Percentiles rank a stretch among this genome's conserved stretches.
These are phyloP conservation scores for Pemphigus obesinymphae DNA, from an alignment of 1,140 invertebrate genomes.

Conservation along the genomic window DNA sequence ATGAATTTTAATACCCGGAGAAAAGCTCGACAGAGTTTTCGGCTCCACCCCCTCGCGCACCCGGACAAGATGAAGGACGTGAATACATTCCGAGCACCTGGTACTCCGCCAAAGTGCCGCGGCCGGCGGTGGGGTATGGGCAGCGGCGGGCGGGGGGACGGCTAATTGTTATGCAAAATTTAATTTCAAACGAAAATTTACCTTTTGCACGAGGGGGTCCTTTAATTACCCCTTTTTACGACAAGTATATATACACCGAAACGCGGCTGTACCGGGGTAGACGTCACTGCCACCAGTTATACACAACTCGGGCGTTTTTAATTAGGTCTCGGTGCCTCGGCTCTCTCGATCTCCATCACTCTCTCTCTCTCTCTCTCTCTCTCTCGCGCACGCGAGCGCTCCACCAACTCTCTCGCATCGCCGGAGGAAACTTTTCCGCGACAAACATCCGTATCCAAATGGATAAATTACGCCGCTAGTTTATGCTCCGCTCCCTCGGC, in stretches of 20 bases:
- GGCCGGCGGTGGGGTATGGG: background rate
- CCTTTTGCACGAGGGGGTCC: background rate
- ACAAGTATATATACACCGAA: background rate
- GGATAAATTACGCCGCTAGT: slow-evolving; percentile 15
- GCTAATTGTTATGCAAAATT: slow-evolving; percentile 35
- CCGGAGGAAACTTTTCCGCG: slow-evolving; percentile 18
- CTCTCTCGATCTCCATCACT: background rate
- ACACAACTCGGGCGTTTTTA: slow-evolving; percentile 31
- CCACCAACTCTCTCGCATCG: too few species aligned
- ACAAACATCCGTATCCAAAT: slow-evolving; percentile 31
- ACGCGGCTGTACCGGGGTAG: background rate
- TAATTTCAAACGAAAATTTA: slow-evolving; percentile 36
- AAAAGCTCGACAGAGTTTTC: background rate
- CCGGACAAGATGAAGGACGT: slow-evolving; percentile 27
- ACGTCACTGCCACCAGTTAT: slow-evolving; percentile 30
- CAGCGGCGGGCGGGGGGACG: background rate
- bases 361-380: too few species aligned
- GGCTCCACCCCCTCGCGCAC: slow-evolving; percentile 3
- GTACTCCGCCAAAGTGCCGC: background rate
- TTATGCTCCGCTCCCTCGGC: background rate
- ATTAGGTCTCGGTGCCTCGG: slow-evolving; percentile 15
- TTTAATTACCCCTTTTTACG: slow-evolving; percentile 33
- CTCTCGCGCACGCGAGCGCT: too few species aligned
- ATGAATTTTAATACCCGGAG: slow-evolving; percentile 24
- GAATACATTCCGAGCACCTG: slow-evolving; percentile 30